phyloP scores from a whole-genome alignment of 2,797 vertebrate species.

The Sebastes jordani region DNA sequence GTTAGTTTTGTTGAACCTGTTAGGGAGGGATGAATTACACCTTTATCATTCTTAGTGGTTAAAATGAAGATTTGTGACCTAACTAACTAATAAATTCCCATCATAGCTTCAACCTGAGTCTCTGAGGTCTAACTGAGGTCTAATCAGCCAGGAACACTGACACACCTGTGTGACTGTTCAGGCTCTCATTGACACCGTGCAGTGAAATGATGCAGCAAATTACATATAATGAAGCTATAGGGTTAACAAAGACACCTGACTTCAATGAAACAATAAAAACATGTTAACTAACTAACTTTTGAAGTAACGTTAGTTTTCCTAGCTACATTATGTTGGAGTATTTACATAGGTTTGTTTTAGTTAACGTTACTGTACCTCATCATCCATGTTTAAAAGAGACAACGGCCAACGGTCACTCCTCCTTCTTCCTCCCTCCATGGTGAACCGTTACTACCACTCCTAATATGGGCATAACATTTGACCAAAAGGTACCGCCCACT shows the following conservation, averaged over 20 bases:
- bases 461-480: constrained; percentile 44
- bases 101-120: too few species aligned
- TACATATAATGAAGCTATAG: too few species aligned
- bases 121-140: too few species aligned
- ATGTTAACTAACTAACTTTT: neutral
- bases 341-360: neutral
- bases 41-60: too few species aligned
- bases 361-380: neutral
- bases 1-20: too few species aligned
- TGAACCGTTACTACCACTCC: constrained; percentile 9
- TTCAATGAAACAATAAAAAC: neutral
- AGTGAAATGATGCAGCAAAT: too few species aligned
- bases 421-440: fast-evolving
- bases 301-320: neutral
- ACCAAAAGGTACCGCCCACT: constrained; percentile 4
- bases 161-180: too few species aligned
- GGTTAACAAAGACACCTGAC: neutral
- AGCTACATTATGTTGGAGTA: too few species aligned
- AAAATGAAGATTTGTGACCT: too few species aligned
- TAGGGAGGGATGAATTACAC: too few species aligned
- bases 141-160: too few species aligned
- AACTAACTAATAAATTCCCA: too few species aligned
- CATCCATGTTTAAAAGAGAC: neutral
- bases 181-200: fast-evolving
- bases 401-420: neutral